Evolutionary conservation across 2,113 vertebrate genomes (phyloP), one percentile per base, ranked within the genome.

Genomic region (Triplophysa dalaica): DNA sequence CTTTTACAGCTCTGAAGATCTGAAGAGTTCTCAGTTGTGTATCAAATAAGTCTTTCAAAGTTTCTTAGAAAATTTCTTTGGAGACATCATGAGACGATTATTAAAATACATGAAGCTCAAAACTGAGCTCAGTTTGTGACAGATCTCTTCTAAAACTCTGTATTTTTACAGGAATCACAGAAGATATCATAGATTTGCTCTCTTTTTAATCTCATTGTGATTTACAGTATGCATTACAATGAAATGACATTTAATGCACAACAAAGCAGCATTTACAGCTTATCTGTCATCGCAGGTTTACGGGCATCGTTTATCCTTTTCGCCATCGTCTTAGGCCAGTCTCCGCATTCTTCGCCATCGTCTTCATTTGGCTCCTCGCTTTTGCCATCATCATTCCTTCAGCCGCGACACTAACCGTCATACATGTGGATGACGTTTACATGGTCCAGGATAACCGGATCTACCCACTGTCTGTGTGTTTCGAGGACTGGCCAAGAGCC

Each of bases 341-440:
- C 33, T 79, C 79, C 1, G 87, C 87, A 1, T 33, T 87, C 17
- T 64, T 86, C 8, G 73, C 79, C 73, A 87, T 86, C 78, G 10
- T 85, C 19, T 79, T 88, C 56, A 89, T 89, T 54, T 89, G 87
- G 86, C n/a, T 87, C 38, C 81, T 88, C 12, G 84, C 86, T 13
- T 86, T 86, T 21, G 85, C 82, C 5, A 78, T 89, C 70, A 87
- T 87, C 77, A 85, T 77, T 33, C 87, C 87, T 26, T 88, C 85
- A 6, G 85, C 85, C 0, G 81, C 84, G 21, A 88, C 70, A 0
- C 66, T 88, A 72, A 88, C 82, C 0, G 87, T 89, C 12, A 81
- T 80, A 17, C 87, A 77, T 8, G 58, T 86, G 69, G 75, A 80
- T 2, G 63, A 84, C 74, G 78, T 79, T 22, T 85, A 78, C 82